Conservation (phyloP, 92 coral and sea anemone species). For the Metridium senile region DNA sequence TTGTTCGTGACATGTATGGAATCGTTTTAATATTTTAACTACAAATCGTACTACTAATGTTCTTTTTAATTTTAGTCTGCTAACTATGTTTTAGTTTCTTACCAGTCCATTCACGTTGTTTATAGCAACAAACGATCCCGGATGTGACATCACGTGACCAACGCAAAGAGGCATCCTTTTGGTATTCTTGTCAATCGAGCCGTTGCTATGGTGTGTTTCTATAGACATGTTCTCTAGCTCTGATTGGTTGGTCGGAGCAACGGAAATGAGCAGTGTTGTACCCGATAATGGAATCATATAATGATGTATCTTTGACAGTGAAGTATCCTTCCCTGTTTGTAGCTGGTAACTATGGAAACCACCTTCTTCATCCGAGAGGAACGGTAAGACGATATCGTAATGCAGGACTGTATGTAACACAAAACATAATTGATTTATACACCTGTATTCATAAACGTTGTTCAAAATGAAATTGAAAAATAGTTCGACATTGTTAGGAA, state of each 20-base stretch:
- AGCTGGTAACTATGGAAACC: constrained; percentile 64
- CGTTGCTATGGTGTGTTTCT: constrained; percentile 70
- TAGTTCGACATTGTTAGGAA: no score
- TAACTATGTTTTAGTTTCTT: not conserved
- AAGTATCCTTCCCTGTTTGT: constrained; percentile 31
- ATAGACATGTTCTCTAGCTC: constrained; percentile 51
- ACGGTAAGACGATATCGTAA: constrained; percentile 78
- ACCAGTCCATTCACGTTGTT: constrained; percentile 85
- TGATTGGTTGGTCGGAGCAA: constrained; percentile 42
- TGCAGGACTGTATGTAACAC: constrained; percentile 86
- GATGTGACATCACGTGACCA: constrained; percentile 89
- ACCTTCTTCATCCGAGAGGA: constrained; percentile 64
- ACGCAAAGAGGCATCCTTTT: constrained; percentile 37
- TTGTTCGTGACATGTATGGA: no score
- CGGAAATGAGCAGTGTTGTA: constrained; percentile 49
- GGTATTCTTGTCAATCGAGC: constrained; percentile 42
- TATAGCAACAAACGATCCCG: constrained; percentile 79
- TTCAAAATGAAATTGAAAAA: no score
- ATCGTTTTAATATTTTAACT: no score
- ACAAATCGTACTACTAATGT: no score
- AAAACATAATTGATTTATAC: no score
- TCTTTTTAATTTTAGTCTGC: no score
- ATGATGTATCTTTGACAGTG: not conserved
- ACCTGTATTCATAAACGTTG: no score
- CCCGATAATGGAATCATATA: constrained; percentile 74